A percentile compares a stretch with the other conserved stretches of the same genome.
These are phyloP conservation scores for Pomacea maculata DNA, from an alignment of 1,140 invertebrate species.

Conservation along the genomic window DNA sequence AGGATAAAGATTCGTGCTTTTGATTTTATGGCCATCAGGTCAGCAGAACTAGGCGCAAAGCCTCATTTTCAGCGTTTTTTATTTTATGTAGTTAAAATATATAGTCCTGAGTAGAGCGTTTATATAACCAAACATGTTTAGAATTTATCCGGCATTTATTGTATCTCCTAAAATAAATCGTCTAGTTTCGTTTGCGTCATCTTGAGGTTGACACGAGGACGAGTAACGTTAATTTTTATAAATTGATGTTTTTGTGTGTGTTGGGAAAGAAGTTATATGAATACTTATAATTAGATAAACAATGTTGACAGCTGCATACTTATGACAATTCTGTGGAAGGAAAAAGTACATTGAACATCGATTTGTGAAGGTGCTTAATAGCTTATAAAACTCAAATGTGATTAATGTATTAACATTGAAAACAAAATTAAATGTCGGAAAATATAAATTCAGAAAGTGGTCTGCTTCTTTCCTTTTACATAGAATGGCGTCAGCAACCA, in stretches of 20 bases:
- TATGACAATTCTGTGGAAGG: neutral
- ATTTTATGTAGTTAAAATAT: no score
- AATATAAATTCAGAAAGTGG: neutral
- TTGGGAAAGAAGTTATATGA: neutral
- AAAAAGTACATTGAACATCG: neutral
- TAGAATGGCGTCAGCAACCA: conserved; percentile 45
- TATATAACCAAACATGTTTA: no score
- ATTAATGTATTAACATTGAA: neutral
- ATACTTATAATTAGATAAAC: neutral
- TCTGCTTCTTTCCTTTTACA: neutral
- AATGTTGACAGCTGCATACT: neutral
- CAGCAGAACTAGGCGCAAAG: no score
- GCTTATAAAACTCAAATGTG: neutral
- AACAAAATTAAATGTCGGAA: neutral
- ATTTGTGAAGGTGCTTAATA: neutral
- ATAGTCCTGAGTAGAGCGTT: no score
- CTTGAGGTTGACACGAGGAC: no score
- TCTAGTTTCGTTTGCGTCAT: no score
- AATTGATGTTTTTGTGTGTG: neutral
- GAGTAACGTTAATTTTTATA: no score
- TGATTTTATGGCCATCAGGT: no score
- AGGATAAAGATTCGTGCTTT: no score
- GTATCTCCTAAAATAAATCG: no score
- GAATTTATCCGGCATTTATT: no score
- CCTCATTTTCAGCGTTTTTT: no score